Conservation (phyloP, 1,140 invertebrate genomes). For the Macrosteles quadrilineatus region DNA sequence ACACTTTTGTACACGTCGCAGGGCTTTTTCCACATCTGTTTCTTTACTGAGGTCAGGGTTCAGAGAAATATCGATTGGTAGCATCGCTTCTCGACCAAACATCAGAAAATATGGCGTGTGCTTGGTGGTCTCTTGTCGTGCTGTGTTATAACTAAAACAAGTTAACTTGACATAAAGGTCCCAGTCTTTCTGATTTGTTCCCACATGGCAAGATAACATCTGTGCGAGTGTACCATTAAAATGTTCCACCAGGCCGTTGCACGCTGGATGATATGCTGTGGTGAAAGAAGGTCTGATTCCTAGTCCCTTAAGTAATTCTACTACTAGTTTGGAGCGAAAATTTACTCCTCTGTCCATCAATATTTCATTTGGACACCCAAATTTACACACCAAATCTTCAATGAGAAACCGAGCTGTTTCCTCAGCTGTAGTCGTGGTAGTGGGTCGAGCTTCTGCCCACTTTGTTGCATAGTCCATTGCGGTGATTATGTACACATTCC, state of each 20-base stretch:
- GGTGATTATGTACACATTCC: not conserved
- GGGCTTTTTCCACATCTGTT: not conserved
- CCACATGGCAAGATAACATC: not conserved
- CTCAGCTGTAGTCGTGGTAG: not conserved
- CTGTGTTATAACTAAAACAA: not conserved
- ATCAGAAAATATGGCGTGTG: not conserved
- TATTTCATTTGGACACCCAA: not conserved
- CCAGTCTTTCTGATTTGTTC: not conserved
- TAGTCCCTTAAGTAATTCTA: not conserved
- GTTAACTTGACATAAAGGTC: not conserved
- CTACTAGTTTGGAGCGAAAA: not conserved
- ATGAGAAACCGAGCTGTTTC: not conserved
- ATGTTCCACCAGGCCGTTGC: not conserved
- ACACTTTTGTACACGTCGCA: not conserved
- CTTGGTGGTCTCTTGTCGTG: not conserved
- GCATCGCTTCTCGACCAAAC: not conserved
- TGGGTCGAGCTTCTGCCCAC: too few relatives aligned
- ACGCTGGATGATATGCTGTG: not conserved
- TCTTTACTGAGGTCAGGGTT: not conserved
- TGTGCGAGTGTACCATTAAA: not conserved
- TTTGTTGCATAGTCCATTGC: too few relatives aligned
- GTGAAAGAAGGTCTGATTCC: not conserved
- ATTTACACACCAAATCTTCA: not conserved
- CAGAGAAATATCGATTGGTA: not conserved
- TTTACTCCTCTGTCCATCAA: not conserved